phyloP scores from a whole-genome alignment of 2,113 vertebrate genomes.

The Lycaon pictus region DNA sequence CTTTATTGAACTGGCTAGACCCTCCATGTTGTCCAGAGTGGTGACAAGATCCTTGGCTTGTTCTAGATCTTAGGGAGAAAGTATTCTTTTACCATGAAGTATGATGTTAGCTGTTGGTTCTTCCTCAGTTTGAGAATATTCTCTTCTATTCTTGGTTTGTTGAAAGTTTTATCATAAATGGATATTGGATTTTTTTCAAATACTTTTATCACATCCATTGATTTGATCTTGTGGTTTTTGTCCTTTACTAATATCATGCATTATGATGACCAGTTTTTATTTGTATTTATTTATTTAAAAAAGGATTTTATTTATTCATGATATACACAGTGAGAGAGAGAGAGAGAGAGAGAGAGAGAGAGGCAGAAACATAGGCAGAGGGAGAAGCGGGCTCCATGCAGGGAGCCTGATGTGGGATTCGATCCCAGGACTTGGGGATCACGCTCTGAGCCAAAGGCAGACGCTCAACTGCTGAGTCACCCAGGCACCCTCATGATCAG shows the following conservation, averaged over 20 bases:
- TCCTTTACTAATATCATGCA: not conserved
- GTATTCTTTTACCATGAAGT: not conserved
- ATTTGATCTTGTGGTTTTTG: not conserved
- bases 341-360: too few species aligned
- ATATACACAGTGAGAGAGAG: too few species aligned
- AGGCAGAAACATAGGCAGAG: too few species aligned
- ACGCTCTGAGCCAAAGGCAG: too few species aligned
- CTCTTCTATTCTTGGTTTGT: slow-evolving; percentile 3
- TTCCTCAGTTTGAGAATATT: not conserved
- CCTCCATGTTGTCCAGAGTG: not conserved
- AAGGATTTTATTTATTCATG: too few species aligned
- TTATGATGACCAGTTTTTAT: not conserved
- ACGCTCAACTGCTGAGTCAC: too few species aligned
- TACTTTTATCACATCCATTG: not conserved
- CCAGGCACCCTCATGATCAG: not conserved
- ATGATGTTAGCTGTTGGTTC: not conserved
- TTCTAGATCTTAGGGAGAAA: not conserved
- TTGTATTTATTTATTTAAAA: too few species aligned
- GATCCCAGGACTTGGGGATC: too few species aligned
- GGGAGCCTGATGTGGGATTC: too few species aligned
- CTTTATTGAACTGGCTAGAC: not conserved
- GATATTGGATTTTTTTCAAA: not conserved
- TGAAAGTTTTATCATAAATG: not conserved
- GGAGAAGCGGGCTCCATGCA: too few species aligned
- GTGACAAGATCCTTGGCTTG: not conserved